Base-by-base conservation (phyloP, 2,888 invertebrate species). In the Caradrina clavipalpis region DNA sequence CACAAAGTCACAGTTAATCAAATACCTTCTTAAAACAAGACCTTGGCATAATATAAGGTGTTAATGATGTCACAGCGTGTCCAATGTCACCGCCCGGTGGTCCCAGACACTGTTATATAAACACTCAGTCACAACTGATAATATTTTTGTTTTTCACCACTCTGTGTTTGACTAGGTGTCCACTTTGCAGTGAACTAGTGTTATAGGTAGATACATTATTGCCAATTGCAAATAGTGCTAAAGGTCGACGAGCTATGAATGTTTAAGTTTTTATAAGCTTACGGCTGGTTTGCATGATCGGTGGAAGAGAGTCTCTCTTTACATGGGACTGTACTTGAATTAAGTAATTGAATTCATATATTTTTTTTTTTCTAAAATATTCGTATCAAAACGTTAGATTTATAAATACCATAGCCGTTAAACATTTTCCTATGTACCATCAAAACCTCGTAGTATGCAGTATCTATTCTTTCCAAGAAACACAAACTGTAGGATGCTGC, bases 111-210 rank as follows among this genome's bases (percentile, higher is more conserved):
- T 77, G 82, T 85, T 84, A 70, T 77, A 81, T 85, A 88, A 87
- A 88, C 89, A 86, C 35, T n/a, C 50, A 49, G 79, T 53, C 59
- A 68, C 49, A 61, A 69, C 63, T 76, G 84, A 88, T 88, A 86
- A 87, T 85, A 88, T 87, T 86, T 84, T 84, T 86, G 83, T 85
- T 83, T 85, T 83, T 80, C 77, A 82, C 71, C 81, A 84, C 75
- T 79, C 68, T 59, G 66, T 80, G 62, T 54, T 72, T 72, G 58
- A 5, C 57, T 57, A 65, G 55, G 61, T 53, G 39, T 51, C n/a
- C 53, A 47, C 76, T 63, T 51, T 69, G 57, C 39, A 31, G 10
- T 17, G 21, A 4, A 26, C n/a, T 73, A 54, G 21, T 80, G 31
- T 57, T 60, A 53, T 45, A 45, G 15, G 4, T 17, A 45, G 13